phyloP scores from a whole-genome alignment of 2,113 vertebrate genomes.

The Nothoprocta perdicaria region DNA sequence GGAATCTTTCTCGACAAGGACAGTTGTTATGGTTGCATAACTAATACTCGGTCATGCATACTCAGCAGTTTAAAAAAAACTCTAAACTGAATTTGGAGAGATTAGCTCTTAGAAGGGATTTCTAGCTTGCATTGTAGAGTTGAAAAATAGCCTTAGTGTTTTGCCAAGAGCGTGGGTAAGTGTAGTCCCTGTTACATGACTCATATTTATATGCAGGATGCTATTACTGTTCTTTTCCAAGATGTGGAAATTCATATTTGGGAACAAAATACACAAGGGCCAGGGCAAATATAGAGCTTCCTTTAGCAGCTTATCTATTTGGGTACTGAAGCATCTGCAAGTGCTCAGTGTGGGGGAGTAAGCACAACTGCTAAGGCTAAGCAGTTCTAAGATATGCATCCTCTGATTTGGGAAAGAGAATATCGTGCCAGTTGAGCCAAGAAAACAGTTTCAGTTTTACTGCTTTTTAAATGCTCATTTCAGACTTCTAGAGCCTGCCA shows the following conservation, averaged over 20 bases:
- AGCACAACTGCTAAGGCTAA: not conserved
- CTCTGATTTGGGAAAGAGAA: not conserved
- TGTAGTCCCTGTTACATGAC: not conserved
- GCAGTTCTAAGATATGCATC: not conserved
- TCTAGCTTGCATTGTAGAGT: not conserved
- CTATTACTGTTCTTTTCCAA: not conserved
- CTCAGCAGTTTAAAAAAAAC: not conserved
- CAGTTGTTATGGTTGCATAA: conserved; percentile 27
- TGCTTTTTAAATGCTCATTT: not conserved
- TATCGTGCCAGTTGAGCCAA: not conserved
- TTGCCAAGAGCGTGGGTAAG: not conserved
- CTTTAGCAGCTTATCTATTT: not conserved
- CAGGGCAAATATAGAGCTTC: not conserved
- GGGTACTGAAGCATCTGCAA: not conserved
- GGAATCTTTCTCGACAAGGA: not conserved
- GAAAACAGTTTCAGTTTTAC: not conserved
- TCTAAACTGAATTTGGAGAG: not conserved
- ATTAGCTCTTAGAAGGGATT: not conserved
- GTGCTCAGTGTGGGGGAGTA: not conserved
- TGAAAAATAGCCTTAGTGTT: not conserved
- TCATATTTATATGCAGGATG: not conserved
- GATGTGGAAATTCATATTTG: not conserved
- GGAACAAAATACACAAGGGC: not conserved
- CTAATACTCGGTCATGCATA: conserved; percentile 47
- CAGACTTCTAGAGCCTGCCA: not conserved